phyloP scores from a whole-genome alignment of 2,797 vertebrate genomes.

The Myripristis murdjan region DNA sequence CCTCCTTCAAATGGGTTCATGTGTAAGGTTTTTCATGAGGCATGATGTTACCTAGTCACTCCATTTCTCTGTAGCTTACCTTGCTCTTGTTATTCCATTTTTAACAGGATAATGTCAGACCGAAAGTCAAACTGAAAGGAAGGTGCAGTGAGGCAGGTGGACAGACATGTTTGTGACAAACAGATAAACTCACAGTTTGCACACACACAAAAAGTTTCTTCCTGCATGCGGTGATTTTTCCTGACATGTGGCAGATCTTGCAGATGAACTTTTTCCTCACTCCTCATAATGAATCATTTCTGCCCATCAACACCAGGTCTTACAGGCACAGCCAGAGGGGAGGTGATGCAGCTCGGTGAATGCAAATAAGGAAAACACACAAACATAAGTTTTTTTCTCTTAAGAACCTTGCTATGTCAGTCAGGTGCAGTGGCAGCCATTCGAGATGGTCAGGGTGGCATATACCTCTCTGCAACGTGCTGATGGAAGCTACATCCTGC shows the following conservation, averaged over 20 bases:
- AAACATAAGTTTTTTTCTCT: not conserved
- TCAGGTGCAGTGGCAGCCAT: not conserved
- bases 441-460: not conserved
- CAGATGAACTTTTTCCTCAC: conserved; percentile 16
- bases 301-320: conserved; percentile 21
- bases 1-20: no score
- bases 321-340: conserved; percentile 18
- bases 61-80: not conserved
- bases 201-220: not conserved
- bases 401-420: not conserved
- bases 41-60: not conserved
- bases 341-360: conserved; percentile 17
- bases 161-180: not conserved
- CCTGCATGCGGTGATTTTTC: conserved; percentile 4
- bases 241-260: conserved; percentile 12
- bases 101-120: conserved; percentile 9
- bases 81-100: not conserved
- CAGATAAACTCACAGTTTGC: not conserved
- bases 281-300: conserved; percentile 40
- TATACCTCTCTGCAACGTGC: not conserved
- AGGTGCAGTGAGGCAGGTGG: not conserved
- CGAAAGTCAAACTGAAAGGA: not conserved
- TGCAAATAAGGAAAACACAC: conserved; percentile 16
- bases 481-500: not conserved
- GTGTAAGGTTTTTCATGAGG: no score